Conservation (phyloP, 1,140 invertebrate genomes). For the Drosophila ananassae region DNA sequence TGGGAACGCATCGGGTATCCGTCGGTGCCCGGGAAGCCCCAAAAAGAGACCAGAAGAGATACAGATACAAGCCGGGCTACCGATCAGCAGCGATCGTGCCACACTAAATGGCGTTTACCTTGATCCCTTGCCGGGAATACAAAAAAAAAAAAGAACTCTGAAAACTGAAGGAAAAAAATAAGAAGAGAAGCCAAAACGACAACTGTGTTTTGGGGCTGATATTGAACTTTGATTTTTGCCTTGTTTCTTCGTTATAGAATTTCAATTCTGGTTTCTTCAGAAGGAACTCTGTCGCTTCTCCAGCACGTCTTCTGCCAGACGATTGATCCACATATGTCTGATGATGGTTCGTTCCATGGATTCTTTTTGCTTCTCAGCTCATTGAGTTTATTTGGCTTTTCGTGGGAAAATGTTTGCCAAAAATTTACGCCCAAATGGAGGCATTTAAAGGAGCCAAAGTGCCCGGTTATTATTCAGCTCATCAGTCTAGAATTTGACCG, state of each 20-base stretch:
- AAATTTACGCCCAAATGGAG: constrained; percentile 48
- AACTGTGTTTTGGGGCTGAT: constrained; percentile 57
- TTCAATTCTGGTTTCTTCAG: constrained; percentile 72
- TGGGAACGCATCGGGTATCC: constrained; percentile 51
- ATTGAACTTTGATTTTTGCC: constrained; percentile 77
- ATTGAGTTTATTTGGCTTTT: constrained; percentile 60
- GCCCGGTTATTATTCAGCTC: constrained; percentile 37
- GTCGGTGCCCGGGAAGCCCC: constrained; percentile 64
- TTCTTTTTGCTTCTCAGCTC: constrained; percentile 51
- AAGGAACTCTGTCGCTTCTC: constrained; percentile 31
- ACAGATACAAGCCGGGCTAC: constrained; percentile 45
- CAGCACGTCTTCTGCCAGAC: constrained; percentile 54
- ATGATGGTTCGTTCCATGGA: constrained; percentile 34
- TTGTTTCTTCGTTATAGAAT: constrained; percentile 70
- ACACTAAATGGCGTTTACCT: constrained; percentile 81
- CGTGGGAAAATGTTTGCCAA: constrained; percentile 58
- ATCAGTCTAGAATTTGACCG: constrained; percentile 14
- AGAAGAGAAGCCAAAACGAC: constrained; percentile 64
- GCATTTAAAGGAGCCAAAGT: constrained; percentile 29
- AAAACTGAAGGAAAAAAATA: neutral
- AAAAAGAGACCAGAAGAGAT: constrained; percentile 46
- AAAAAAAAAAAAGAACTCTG: constrained; percentile 12
- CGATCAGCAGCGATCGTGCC: constrained; percentile 72
- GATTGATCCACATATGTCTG: constrained; percentile 73
- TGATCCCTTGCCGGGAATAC: constrained; percentile 58